Base-by-base conservation (phyloP, 1,140 invertebrate genomes). In the Glossosoma conforme region DNA sequence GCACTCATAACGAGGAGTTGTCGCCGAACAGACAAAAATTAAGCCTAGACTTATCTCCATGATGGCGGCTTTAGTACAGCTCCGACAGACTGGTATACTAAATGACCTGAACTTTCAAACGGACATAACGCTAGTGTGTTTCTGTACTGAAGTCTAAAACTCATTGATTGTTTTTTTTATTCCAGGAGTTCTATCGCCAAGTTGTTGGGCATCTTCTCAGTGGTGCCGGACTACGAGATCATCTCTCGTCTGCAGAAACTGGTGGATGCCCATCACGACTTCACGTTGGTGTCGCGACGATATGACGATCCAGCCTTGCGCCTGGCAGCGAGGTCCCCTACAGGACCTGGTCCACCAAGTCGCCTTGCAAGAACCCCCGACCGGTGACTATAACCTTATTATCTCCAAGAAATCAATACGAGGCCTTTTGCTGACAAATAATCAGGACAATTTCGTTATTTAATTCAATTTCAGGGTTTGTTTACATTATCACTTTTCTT, bases 171-270 rank as follows among this genome's bases (percentile, higher is more conserved):
- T 22, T 41, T 2, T 37, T 11, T 37, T 35, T 32, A 43, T 52
- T 58, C 3, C 60, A 75, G 72, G 46, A 63, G 70, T 44, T 75
- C 72, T 8, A 73, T 75, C 25, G 71, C 72, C 4, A 75, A 75
- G 50, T 60, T 75, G 2, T 62, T 75, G 19, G 83, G 83, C 3
- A 78, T 85, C 45, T 77, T 84, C 30, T 75, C 80, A 10, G 80
- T 83, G 20, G 79, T 84, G 42, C 79, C 85, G 0, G 85, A 89
- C 67, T 87, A 86, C 64, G 86, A 89, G 64, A 77, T 89, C 54
- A 81, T 87, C 36, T 81, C 83, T 2, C 78, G 83, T 11, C 70
- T 89, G 4, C 84, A 87, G 60, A 87, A 87, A 70, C 68, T 87
- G 50, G 81, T 86, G 6, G 81, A 86, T 54, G 85, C 85, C 1